A percentile compares a stretch with the other conserved stretches of the same genome.
phyloP scores from a whole-genome alignment of 2,888 invertebrate genomes.

The Euzetes globulus region DNA sequence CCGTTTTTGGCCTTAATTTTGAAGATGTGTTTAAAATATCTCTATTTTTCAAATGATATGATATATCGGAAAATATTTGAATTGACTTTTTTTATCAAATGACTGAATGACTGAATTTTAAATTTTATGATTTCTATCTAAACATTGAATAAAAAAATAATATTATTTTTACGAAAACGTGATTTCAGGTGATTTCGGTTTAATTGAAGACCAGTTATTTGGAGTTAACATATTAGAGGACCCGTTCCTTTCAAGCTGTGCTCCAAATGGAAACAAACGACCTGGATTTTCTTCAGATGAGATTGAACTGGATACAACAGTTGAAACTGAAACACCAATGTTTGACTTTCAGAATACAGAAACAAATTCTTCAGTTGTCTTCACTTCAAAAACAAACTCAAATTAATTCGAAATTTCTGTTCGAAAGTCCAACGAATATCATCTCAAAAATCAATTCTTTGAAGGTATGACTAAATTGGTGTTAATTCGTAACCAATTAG shows the following conservation, averaged over 20 bases:
- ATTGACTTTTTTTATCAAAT: background rate
- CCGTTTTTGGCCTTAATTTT: background rate
- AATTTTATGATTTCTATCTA: background rate
- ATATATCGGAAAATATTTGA: conserved; percentile 11
- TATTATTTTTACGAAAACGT: background rate
- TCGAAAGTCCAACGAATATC: background rate
- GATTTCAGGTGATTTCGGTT: conserved; percentile 23
- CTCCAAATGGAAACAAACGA: conserved; percentile 6
- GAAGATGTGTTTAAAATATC: background rate
- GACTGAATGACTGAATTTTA: background rate
- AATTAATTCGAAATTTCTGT: background rate
- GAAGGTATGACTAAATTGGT: background rate
- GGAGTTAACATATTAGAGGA: conserved; percentile 1
- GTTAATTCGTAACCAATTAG: background rate
- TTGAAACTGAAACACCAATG: conserved; percentile 19
- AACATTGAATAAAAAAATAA: background rate
- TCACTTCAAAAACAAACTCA: conserved; percentile 22
- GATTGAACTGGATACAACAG: conserved; percentile 12
- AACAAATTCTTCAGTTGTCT: conserved; percentile 17
- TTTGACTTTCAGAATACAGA: conserved; percentile 11
- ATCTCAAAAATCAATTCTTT: background rate
- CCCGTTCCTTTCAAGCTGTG: background rate
- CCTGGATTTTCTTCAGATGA: conserved; percentile 14
- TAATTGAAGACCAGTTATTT: conserved; percentile 15
- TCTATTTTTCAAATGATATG: conserved; percentile 5